Evolutionary conservation across 2,888 invertebrate genomes (phyloP).

Genomic region (Sarcophaga rosellei): DNA sequence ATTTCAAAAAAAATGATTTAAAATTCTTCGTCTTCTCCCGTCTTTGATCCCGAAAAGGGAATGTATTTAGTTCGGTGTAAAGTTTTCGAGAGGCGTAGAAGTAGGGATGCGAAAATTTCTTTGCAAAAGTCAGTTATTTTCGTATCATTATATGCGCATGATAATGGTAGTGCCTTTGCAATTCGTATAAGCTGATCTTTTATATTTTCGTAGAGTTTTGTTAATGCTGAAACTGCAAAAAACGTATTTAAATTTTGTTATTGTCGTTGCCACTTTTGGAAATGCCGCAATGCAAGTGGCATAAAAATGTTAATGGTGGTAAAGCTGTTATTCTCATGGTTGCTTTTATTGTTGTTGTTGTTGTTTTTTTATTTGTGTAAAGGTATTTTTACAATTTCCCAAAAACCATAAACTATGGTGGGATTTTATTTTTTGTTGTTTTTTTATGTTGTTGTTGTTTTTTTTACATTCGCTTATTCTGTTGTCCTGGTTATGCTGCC

Average conservation of each 20-base stretch:
- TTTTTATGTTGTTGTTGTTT: neutral
- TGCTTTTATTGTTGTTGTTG: neutral
- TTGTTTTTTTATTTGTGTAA: slow-evolving; percentile 14
- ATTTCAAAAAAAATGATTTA: no score
- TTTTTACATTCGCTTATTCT: slow-evolving; percentile 18
- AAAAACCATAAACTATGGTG: slow-evolving; percentile 60
- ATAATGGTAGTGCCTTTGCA: neutral
- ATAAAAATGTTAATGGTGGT: slow-evolving; percentile 20
- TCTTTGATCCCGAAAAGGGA: no score
- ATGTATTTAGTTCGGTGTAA: no score
- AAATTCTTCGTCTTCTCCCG: no score
- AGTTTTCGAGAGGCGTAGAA: no score
- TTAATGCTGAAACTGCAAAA: slow-evolving; percentile 49
- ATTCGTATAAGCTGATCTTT: neutral
- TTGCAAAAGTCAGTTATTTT: no score
- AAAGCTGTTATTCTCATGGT: neutral
- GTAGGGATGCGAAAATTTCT: no score
- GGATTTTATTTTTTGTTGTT: slow-evolving; percentile 11
- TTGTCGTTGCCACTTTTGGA: neutral
- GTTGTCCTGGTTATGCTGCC: neutral
- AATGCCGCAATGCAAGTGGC: slow-evolving; percentile 63
- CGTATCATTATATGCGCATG: no score
- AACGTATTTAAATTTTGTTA: slow-evolving; percentile 52
- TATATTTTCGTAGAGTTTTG: neutral
- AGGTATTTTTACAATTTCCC: slow-evolving; percentile 33